Evolutionary conservation across 2,888 invertebrate genomes (phyloP), one percentile per base, ranked within the genome.

Genomic region (Ennomos erosarius): DNA sequence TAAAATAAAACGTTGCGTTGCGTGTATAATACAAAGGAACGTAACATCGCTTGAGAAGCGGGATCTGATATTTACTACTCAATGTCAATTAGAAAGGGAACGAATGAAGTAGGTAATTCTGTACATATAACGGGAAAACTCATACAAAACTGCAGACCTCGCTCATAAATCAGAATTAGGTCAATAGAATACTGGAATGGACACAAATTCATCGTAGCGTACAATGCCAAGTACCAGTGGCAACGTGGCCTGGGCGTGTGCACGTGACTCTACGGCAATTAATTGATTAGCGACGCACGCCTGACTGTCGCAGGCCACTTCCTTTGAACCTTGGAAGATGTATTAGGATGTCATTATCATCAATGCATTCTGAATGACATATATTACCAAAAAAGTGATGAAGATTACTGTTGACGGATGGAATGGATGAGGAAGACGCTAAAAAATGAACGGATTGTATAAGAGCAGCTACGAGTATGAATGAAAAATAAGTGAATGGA

Each of bases 221-320:
- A 49, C 49, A 54, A 46, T 53, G 35, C 16, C 46, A 40, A 40
- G n/a, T n/a, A 35, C 35, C 43, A 39, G 55, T 53, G 16, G 50
- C 73, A 74, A 76, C 75, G 77, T 76, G 75, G 70, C 63, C 52
- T 53, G 49, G 59, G 70, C 72, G 69, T 71, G 70, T 71, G 72
- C 69, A 65, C 67, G 65, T 75, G 77, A 77, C 71, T 56, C 71
- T 76, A 83, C 85, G 82, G 83, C 69, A 73, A 73, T 77, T 84
- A 86, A 90, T 88, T 87, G 84, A 85, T 86, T 84, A 83, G 81
- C 76, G 68, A 72, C 79, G 80, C 81, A 79, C 77, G 79, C 77
- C 69, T 51, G 61, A 67, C 59, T 56, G 55, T 58, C 55, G 44
- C 54, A 60, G 60, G 57, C 61, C 47, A 67, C 63, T 65, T 70